Evolutionary conservation across 1,140 invertebrate species (phyloP).

Genomic region (Sminthurinus signatus): DNA sequence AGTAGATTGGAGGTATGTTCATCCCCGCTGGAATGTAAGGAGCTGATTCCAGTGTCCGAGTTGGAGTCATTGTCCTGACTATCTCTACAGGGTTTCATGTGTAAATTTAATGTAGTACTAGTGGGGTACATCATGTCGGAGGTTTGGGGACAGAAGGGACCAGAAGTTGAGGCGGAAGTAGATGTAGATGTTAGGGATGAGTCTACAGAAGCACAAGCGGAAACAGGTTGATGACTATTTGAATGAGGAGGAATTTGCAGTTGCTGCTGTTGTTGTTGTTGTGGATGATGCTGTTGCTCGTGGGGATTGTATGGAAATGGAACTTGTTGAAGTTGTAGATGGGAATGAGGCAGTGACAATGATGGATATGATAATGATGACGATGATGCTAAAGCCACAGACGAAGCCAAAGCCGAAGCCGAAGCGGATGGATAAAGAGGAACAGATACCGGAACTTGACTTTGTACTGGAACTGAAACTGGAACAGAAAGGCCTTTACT

Average conservation of each 20-base stretch:
- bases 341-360: too few species aligned
- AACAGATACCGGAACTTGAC: too few species aligned
- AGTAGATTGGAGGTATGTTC: slow-evolving; percentile 44
- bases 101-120: background rate
- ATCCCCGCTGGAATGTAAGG: slow-evolving; percentile 51
- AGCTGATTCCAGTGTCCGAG: slow-evolving; percentile 54
- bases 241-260: background rate
- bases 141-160: too few species aligned
- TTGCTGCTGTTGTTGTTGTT: background rate
- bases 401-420: too few species aligned
- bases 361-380: too few species aligned
- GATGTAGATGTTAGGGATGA: background rate
- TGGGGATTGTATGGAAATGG: background rate
- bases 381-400: too few species aligned
- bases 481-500: too few species aligned
- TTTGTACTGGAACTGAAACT: too few species aligned
- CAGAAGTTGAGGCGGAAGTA: slow-evolving; percentile 9
- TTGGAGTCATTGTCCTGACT: slow-evolving; percentile 50
- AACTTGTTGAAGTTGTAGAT: too few species aligned
- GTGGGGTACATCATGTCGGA: too few species aligned
- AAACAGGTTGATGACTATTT: background rate
- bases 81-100: slow-evolving; percentile 7
- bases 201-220: background rate
- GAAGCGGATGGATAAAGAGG: too few species aligned
- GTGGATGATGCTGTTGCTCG: background rate